phyloP scores from a whole-genome alignment of 2,113 vertebrate species.

The Scomber japonicus region DNA sequence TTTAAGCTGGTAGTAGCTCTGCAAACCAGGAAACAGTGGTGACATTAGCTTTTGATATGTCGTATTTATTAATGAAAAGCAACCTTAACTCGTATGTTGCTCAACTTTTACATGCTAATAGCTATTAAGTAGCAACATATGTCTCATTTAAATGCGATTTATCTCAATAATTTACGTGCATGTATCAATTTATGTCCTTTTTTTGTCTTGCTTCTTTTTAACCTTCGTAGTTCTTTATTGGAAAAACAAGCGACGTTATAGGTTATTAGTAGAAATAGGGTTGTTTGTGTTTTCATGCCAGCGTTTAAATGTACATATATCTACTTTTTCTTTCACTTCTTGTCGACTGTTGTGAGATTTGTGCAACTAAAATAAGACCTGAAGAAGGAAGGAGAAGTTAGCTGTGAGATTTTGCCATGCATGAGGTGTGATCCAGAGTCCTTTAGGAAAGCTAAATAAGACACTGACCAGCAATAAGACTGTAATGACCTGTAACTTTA shows the following conservation, averaged over 20 bases:
- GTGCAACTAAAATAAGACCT: neutral
- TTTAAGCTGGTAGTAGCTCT: neutral
- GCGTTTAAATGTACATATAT: rapidly evolving
- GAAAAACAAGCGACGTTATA: too few species aligned
- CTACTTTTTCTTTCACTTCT: neutral
- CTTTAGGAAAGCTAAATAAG: neutral
- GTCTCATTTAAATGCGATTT: too few species aligned
- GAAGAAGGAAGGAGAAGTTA: too few species aligned
- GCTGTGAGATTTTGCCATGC: neutral
- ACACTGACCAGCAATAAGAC: neutral
- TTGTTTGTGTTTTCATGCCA: neutral
- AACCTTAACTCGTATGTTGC: neutral
- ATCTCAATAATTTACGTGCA: neutral
- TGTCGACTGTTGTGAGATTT: neutral
- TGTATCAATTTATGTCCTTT: rapidly evolving
- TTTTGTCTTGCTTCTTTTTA: neutral
- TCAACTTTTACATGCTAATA: neutral
- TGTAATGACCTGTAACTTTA: conserved; percentile 43
- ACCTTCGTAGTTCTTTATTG: too few species aligned
- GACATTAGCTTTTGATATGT: neutral
- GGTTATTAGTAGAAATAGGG: too few species aligned
- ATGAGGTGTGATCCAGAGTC: conserved; percentile 19
- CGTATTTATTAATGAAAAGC: neutral
- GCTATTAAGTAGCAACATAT: neutral
- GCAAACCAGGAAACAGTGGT: neutral